Conservation (phyloP, 2,113 vertebrate species). For the Cathartes aura region DNA sequence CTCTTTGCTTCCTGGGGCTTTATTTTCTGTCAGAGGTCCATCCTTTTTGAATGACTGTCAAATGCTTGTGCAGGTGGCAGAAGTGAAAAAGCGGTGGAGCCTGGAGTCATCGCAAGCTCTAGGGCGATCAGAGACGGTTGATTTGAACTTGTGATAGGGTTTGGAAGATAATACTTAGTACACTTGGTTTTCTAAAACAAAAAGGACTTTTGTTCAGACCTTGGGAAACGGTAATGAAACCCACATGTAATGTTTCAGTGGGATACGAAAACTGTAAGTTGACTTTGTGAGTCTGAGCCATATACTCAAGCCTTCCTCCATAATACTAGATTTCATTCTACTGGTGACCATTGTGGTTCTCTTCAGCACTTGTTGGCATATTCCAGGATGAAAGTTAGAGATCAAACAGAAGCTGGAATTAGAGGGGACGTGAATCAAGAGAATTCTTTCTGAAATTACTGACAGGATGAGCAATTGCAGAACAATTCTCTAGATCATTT, state of each 20-base stretch:
- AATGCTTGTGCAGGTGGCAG: constrained; percentile 44
- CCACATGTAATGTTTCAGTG: neutral
- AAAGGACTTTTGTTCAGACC: neutral
- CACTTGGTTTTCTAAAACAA: neutral
- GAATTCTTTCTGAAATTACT: neutral
- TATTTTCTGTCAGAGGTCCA: constrained; percentile 60
- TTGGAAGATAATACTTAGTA: neutral
- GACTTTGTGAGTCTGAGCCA: neutral
- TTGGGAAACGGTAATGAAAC: neutral
- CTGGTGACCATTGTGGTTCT: neutral
- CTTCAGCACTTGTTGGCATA: neutral
- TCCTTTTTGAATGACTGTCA: constrained; percentile 53
- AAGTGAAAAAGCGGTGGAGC: neutral
- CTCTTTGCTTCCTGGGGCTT: constrained; percentile 70
- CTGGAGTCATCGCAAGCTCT: neutral
- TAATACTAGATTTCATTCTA: neutral
- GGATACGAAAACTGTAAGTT: neutral
- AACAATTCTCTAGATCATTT: neutral
- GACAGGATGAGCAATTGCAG: neutral
- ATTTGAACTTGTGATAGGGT: neutral
- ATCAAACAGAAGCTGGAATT: neutral
- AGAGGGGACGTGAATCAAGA: neutral
- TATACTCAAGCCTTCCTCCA: neutral
- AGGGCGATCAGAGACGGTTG: neutral
- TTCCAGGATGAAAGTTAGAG: neutral